Percentiles rank a stretch among this genome's conserved stretches.
phyloP scores from a whole-genome alignment of 2,113 vertebrate species.

The Trachemys scripta region DNA sequence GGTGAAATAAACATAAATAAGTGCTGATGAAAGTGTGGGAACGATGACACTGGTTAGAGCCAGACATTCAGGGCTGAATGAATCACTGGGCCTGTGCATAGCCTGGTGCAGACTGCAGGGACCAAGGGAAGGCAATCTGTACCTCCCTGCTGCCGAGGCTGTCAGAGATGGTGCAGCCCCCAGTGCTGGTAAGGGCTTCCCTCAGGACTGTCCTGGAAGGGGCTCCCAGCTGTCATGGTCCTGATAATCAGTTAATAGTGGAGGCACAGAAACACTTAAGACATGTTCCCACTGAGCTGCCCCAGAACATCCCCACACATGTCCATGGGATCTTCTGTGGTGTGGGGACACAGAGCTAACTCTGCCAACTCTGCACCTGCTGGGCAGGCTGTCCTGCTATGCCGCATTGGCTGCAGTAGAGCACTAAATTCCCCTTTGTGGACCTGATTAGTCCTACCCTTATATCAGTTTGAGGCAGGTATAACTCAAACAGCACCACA shows the following conservation, averaged over 20 bases:
- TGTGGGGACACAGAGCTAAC: neutral
- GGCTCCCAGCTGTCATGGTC: neutral
- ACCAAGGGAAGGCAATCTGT: neutral
- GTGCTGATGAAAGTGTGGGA: neutral
- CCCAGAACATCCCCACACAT: neutral
- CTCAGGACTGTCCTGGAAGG: neutral
- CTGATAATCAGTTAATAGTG: neutral
- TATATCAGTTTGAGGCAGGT: neutral
- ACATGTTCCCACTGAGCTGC: neutral
- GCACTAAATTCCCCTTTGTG: neutral
- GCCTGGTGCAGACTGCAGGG: neutral
- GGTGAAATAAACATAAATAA: neutral
- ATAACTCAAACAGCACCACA: neutral
- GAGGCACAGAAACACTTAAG: neutral
- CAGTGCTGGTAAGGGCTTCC: neutral
- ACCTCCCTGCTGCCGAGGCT: neutral
- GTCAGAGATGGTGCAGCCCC: neutral
- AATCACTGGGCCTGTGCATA: neutral
- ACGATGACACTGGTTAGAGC: neutral
- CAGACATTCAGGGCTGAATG: slow-evolving; percentile 14
- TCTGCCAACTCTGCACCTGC: neutral
- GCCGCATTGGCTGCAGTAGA: neutral
- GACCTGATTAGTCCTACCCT: neutral
- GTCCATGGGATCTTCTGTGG: neutral
- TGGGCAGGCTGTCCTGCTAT: neutral